Conservation (phyloP, 2,888 invertebrate species). For the Calameuta pallipes region DNA sequence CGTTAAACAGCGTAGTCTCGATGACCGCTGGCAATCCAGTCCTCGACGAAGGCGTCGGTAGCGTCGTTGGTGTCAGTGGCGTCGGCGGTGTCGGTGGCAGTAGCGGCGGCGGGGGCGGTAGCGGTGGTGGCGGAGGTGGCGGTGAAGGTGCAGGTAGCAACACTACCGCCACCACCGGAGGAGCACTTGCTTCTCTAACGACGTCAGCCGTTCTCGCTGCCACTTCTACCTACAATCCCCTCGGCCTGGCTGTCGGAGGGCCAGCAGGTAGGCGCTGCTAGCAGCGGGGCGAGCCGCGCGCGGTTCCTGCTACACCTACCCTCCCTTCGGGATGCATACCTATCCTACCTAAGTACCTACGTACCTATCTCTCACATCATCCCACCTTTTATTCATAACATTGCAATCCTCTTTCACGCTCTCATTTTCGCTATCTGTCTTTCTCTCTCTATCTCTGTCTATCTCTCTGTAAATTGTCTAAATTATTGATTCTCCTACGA, state of each 20-base stretch:
- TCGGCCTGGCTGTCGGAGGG: constrained; percentile 83
- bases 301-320: constrained; percentile 65
- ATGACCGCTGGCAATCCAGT: constrained; percentile 16
- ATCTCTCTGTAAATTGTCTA: neutral
- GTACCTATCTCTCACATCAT: neutral
- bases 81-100: constrained; percentile 74
- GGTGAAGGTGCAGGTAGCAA: constrained; percentile 31
- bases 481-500: neutral
- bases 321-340: neutral
- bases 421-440: constrained; percentile 12
- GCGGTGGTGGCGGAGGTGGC: constrained; percentile 62
- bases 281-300: constrained; percentile 64
- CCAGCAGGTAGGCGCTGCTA: constrained; percentile 78
- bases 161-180: constrained; percentile 29
- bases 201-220: constrained; percentile 63
- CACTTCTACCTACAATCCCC: constrained; percentile 83
- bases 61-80: constrained; percentile 71
- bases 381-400: neutral
- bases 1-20: constrained; percentile 60
- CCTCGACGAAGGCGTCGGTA: constrained; percentile 36
- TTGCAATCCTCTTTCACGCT: constrained; percentile 26
- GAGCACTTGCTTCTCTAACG: constrained; percentile 62
- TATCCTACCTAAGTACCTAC: neutral
- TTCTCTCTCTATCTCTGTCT: constrained; percentile 13
- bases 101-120: constrained; percentile 70